A percentile compares a stretch with the other conserved stretches of the same genome.
Evolutionary conservation across 2,797 vertebrate species (phyloP).

Genomic region (Ceryle rudis): DNA sequence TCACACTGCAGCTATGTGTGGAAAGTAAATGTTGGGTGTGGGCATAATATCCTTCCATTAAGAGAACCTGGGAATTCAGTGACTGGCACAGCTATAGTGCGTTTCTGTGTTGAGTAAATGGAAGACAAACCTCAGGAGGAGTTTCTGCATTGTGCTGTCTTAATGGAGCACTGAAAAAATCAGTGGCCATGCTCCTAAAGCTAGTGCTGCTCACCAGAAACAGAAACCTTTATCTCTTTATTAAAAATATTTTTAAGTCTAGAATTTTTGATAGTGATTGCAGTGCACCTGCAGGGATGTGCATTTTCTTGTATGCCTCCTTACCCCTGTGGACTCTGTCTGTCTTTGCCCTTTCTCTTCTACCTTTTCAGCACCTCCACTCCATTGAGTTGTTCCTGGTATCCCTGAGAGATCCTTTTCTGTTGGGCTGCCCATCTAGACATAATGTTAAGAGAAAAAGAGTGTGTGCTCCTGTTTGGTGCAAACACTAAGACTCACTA

Average conservation of each 20-base stretch:
- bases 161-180: neutral
- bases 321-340: neutral
- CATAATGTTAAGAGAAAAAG: neutral
- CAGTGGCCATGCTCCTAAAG: fast-evolving
- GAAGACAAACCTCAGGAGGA: neutral
- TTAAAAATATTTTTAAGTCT: neutral
- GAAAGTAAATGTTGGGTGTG: conserved; percentile 57
- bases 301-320: neutral
- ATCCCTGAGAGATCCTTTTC: neutral
- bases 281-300: neutral
- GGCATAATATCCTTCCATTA: conserved; percentile 23
- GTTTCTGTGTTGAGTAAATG: neutral
- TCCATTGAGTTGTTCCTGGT: neutral
- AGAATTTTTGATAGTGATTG: neutral
- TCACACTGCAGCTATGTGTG: neutral
- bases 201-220: neutral
- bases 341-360: neutral
- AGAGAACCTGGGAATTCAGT: neutral
- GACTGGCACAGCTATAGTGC: neutral
- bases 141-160: neutral
- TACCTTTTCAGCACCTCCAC: neutral
- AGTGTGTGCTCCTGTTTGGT: neutral
- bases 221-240: neutral
- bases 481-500: neutral
- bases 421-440: neutral